A percentile compares a stretch with the other conserved stretches of the same genome.
Conservation (phyloP, 1,140 invertebrate species). For the Trinorchestia longiramus region DNA sequence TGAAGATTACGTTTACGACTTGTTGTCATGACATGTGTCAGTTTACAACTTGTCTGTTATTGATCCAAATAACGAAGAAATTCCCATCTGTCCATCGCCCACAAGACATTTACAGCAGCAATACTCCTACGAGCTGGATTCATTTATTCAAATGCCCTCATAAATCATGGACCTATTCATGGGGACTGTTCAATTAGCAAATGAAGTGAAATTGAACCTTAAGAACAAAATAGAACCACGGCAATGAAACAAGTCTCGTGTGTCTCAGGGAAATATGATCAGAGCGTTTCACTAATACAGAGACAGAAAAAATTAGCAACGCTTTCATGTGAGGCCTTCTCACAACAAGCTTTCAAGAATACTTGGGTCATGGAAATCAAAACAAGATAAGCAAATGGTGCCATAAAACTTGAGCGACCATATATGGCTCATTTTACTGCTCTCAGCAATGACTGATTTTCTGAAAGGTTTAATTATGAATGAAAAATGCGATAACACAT, state of each 20-base stretch:
- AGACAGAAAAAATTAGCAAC: neutral
- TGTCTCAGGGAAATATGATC: neutral
- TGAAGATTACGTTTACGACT: no score
- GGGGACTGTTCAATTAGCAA: neutral
- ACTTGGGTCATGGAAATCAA: neutral
- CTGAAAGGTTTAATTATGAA: neutral
- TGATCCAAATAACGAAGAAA: neutral
- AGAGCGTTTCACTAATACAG: neutral
- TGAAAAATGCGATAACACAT: no score
- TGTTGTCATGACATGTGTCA: neutral
- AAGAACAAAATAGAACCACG: neutral
- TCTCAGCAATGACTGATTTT: neutral
- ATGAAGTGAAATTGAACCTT: neutral
- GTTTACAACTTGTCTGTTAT: neutral
- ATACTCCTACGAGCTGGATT: neutral
- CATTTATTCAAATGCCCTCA: neutral
- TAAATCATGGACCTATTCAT: neutral
- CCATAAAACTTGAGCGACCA: neutral
- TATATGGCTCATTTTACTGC: neutral
- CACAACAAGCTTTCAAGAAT: neutral
- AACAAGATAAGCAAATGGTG: neutral
- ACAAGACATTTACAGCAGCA: no score
- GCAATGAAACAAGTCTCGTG: neutral
- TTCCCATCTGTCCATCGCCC: neutral
- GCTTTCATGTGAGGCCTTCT: neutral